Evolutionary conservation across 2,797 vertebrate genomes (phyloP).

Genomic region (Antennarius maculatus): DNA sequence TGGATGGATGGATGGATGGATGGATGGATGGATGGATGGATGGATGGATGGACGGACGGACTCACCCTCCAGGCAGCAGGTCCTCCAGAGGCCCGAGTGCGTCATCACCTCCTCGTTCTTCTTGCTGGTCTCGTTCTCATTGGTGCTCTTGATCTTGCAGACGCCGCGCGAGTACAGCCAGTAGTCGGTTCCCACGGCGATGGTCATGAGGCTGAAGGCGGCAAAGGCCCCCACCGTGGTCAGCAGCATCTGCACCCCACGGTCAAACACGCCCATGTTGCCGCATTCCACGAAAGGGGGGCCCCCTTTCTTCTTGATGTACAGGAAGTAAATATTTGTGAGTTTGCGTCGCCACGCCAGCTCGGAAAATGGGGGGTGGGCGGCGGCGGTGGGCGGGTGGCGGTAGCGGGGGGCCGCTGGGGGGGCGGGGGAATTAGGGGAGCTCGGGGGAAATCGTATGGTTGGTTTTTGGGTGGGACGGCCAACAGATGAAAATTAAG

Average conservation of each 20-base stretch:
- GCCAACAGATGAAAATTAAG: constrained; percentile 51
- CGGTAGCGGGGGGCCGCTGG: constrained; percentile 62
- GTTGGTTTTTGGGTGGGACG: constrained; percentile 69
- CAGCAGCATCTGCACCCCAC: constrained; percentile 99
- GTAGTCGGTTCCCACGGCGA: constrained; percentile 98
- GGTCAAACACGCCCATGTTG: constrained; percentile 99
- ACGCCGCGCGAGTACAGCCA: constrained; percentile 98
- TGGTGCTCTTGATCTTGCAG: constrained; percentile 96
- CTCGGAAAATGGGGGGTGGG: constrained; percentile 72
- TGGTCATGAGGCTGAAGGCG: constrained; percentile 99
- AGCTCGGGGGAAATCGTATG: constrained; percentile 77
- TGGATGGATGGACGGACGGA: constrained; percentile 9
- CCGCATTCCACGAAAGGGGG: constrained; percentile 98
- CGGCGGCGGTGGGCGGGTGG: constrained; percentile 48
- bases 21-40: constrained; percentile 23
- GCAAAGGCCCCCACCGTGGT: constrained; percentile 99
- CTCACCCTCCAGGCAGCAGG: constrained; percentile 98
- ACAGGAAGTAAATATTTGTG: constrained; percentile 85
- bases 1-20: constrained; percentile 6
- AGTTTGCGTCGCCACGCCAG: constrained; percentile 80
- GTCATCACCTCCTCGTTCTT: constrained; percentile 99
- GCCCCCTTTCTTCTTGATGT: constrained; percentile 86
- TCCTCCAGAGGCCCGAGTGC: constrained; percentile 98
- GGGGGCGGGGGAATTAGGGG: constrained; percentile 65
- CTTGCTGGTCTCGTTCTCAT: constrained; percentile 98